phyloP scores from a whole-genome alignment of 37 sponge, comb jelly and placozoan genomes.

The Halisarca cf. caerulea region DNA sequence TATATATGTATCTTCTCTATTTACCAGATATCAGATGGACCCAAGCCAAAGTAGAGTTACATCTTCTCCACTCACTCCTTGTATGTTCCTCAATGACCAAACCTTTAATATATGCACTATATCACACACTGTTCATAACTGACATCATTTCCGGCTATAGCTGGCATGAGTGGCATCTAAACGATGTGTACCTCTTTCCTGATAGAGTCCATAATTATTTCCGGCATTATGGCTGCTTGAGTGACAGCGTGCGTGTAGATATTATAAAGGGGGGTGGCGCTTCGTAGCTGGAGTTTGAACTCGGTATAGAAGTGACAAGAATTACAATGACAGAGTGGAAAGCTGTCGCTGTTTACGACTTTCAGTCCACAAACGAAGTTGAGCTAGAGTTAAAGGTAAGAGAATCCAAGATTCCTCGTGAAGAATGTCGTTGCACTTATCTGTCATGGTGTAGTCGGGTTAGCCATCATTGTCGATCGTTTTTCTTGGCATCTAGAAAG shows the following conservation, averaged over 20 bases:
- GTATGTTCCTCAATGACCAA: not conserved
- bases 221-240: constrained; percentile 5
- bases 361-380: constrained; percentile 60
- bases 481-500: constrained; percentile 47
- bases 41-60: not conserved
- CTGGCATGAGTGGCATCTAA: no score
- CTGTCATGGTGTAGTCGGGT: not conserved
- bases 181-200: no score
- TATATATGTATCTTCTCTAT: not conserved
- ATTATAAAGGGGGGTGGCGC: not conserved
- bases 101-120: not conserved
- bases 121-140: not conserved
- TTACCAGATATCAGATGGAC: constrained; percentile 26
- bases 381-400: constrained; percentile 47
- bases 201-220: no score
- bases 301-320: no score
- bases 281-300: not conserved
- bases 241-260: not conserved
- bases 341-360: constrained; percentile 56
- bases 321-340: constrained; percentile 20
- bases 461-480: not conserved
- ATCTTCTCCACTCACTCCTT: not conserved
- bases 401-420: no score
- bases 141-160: no score
- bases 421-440: no score